Evolutionary conservation across 2,797 vertebrate species (phyloP), one percentile per base, ranked within the genome.

Genomic region (Garrulus glandarius): DNA sequence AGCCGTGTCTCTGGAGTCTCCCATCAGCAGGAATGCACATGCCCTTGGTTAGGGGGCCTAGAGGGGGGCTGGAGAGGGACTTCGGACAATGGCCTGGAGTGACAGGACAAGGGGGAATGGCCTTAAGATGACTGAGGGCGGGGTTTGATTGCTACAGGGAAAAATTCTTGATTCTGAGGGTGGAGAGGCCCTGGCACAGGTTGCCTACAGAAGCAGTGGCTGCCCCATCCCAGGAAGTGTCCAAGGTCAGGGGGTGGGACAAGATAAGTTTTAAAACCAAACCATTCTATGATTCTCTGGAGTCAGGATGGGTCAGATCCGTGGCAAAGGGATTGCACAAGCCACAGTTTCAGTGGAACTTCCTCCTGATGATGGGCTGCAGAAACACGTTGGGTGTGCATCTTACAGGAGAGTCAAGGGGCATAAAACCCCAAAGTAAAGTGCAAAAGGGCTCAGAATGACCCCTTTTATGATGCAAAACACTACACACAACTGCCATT

Each of bases 351-450:
- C 64, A 44, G 2, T 15, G 44, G 47, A 84, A 69, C 56, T 60
- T 80, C 72, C 84, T 88, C 1, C 0, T 49, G 43, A 63, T 1
- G 1, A 19, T 5, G 67, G 79, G 37, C 85, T 71, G 53, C 2
- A 5, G 67, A 57, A 78, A 47, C 46, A 32, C 0, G 0, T 5
- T 3, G 12, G 47, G 46, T 34, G 41, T 41, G 53, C 71, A 76
- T 47, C 84, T 53, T 86, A 29, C 0, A 4, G 79, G 32, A 64
- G 57, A 71, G 44, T 34, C 64, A 49, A 91, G 72, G 57, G 64
- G 64, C 52, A 39, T 10, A 30, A 91, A 87, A 94, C 85, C 60
- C 22, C 57, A 70, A 71, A 52, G n/a, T 11, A 30, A 92, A 92
- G 87, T 39, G 43, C 57, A 87, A 37, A 83, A 60, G 22, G 36